Conservation (phyloP, 92 coral and sea anemone species). For the Metridium senile region DNA sequence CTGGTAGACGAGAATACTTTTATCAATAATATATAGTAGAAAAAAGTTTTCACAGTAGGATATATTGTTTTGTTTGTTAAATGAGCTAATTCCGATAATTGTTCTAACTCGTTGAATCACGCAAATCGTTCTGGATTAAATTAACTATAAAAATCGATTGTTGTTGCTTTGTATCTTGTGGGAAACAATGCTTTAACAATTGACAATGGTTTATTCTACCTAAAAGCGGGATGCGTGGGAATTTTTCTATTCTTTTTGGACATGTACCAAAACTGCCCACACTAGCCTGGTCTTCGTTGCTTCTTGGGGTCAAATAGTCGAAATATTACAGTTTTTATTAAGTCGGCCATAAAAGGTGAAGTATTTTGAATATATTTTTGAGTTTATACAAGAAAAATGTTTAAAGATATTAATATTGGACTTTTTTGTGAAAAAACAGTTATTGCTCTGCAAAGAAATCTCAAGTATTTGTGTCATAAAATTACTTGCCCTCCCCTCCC, state of each 20-base stretch:
- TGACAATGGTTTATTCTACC: too few species aligned
- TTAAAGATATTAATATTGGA: too few species aligned
- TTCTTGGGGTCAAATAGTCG: background rate
- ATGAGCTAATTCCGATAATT: background rate
- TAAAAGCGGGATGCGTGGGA: background rate
- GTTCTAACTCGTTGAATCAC: background rate
- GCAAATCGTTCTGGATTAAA: background rate
- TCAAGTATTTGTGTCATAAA: background rate
- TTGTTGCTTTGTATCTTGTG: background rate
- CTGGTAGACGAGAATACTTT: too few species aligned
- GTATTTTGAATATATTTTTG: too few species aligned
- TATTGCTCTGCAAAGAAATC: background rate
- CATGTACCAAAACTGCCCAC: too few species aligned
- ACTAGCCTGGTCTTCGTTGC: too few species aligned
- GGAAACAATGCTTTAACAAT: too few species aligned
- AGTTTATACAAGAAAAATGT: background rate
- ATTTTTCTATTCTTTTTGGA: background rate
- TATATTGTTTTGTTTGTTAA: background rate
- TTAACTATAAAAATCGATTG: background rate
- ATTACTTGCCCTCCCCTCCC: slow-evolving; percentile 34
- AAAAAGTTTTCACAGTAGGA: background rate
- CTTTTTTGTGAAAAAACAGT: background rate
- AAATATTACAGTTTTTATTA: background rate
- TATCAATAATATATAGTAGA: background rate
- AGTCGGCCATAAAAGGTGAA: background rate